A percentile compares a stretch with the other conserved stretches of the same genome.
Conservation (phyloP, 2,113 vertebrate species). For the Eolophus roseicapilla region DNA sequence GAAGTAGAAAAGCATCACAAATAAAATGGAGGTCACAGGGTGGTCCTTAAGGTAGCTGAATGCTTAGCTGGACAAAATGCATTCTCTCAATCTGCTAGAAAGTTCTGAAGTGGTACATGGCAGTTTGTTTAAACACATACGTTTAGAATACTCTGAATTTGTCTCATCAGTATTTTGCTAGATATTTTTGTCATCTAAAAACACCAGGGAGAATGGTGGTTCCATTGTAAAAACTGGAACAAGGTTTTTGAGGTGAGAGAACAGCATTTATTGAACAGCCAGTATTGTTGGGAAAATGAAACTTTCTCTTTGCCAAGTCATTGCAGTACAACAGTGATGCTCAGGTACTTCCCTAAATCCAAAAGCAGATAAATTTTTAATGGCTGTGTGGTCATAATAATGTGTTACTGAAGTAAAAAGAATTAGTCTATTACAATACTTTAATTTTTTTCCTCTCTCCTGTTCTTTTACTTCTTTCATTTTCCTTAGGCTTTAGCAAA, state of each 20-base stretch:
- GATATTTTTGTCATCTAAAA: background rate
- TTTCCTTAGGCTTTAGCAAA: constrained; percentile 83
- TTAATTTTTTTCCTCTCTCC: background rate
- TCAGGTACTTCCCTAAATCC: background rate
- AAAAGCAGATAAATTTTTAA: background rate
- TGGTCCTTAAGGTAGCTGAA: background rate
- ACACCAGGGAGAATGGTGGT: background rate
- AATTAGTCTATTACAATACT: background rate
- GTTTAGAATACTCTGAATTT: background rate
- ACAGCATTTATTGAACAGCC: background rate
- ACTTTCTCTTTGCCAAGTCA: background rate
- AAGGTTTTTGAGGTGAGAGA: background rate
- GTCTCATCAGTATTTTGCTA: background rate
- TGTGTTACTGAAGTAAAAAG: background rate
- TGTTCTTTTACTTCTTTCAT: background rate
- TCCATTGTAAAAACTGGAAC: background rate
- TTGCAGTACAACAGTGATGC: background rate
- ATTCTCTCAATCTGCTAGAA: background rate
- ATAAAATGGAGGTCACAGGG: background rate
- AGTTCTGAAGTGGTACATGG: background rate
- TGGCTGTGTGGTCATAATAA: background rate
- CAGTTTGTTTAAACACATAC: background rate
- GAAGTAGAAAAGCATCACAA: background rate
- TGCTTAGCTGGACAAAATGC: background rate
- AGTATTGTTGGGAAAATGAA: background rate